A percentile compares a stretch with the other conserved stretches of the same genome.
phyloP scores from a whole-genome alignment of 2,888 invertebrate genomes.

The Caradrina clavipalpis region DNA sequence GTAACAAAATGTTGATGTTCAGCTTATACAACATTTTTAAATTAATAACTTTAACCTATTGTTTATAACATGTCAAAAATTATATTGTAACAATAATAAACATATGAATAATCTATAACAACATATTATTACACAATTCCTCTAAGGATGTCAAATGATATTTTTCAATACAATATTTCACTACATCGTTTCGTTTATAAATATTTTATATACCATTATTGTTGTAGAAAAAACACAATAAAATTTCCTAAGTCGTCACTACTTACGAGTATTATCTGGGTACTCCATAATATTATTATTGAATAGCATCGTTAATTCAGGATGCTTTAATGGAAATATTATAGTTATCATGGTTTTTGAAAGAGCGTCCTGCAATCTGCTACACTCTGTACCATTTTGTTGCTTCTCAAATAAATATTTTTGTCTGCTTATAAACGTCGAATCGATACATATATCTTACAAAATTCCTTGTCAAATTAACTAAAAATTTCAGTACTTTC shows the following conservation, averaged over 20 bases:
- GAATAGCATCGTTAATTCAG: constrained; percentile 2
- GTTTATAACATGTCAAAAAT: constrained; percentile 46
- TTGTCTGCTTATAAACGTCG: constrained; percentile 8
- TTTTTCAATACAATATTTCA: constrained; percentile 24
- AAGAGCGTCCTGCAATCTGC: constrained; percentile 11
- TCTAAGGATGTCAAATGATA: constrained; percentile 61
- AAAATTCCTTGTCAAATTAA: constrained; percentile 28
- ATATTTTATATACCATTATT: constrained; percentile 30
- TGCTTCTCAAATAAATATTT: neutral
- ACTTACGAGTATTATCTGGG: constrained; percentile 51
- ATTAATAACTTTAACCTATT: constrained; percentile 19
- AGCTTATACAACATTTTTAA: constrained; percentile 36
- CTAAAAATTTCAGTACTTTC: constrained; percentile 14
- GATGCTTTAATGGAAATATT: neutral
- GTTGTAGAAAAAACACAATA: constrained; percentile 13
- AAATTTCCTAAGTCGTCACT: constrained; percentile 27
- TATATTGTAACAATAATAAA: constrained; percentile 61
- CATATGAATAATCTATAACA: constrained; percentile 55
- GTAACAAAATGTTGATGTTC: constrained; percentile 88
- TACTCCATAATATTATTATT: constrained; percentile 22
- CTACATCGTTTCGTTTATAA: constrained; percentile 18
- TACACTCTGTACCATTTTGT: neutral
- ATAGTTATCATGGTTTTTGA: neutral
- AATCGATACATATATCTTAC: constrained; percentile 27
- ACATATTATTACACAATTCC: constrained; percentile 68